phyloP scores from a whole-genome alignment of 2,113 vertebrate species.

The Dipodomys merriami region DNA sequence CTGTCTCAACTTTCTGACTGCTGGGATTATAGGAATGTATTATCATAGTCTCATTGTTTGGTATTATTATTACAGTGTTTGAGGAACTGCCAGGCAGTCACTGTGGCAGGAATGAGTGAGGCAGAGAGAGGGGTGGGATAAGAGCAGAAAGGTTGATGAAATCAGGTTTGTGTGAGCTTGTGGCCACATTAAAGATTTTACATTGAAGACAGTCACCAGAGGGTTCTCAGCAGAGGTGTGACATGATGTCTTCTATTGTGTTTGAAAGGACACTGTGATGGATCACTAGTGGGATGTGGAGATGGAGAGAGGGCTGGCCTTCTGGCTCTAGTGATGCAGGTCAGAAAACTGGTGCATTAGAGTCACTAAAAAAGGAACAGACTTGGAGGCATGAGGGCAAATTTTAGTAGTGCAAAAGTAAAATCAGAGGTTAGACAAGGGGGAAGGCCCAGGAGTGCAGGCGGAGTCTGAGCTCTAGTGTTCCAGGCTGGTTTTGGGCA shows the following conservation, averaged over 20 bases:
- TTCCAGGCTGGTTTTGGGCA: background rate
- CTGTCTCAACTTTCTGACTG: background rate
- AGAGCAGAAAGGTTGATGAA: background rate
- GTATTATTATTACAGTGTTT: background rate
- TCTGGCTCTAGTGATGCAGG: background rate
- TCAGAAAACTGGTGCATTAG: background rate
- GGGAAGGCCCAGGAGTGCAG: background rate
- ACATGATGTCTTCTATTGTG: background rate
- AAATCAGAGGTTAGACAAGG: background rate
- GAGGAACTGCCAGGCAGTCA: background rate
- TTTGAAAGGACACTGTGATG: background rate
- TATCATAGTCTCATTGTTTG: background rate
- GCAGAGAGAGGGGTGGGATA: background rate
- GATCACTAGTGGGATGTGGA: background rate
- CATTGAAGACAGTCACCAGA: background rate
- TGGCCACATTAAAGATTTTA: background rate
- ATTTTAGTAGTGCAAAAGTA: background rate
- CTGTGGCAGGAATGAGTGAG: conserved; percentile 14
- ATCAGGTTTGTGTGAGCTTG: background rate
- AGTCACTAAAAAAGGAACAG: background rate
- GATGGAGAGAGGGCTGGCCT: background rate
- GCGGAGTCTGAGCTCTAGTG: background rate
- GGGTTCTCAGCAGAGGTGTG: background rate
- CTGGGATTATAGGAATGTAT: background rate
- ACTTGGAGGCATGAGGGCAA: background rate